A percentile compares a stretch with the other conserved stretches of the same genome.
These are phyloP conservation scores for Bugulina stolonifera DNA, from an alignment of 2,888 invertebrate species.

Conservation along the genomic window DNA sequence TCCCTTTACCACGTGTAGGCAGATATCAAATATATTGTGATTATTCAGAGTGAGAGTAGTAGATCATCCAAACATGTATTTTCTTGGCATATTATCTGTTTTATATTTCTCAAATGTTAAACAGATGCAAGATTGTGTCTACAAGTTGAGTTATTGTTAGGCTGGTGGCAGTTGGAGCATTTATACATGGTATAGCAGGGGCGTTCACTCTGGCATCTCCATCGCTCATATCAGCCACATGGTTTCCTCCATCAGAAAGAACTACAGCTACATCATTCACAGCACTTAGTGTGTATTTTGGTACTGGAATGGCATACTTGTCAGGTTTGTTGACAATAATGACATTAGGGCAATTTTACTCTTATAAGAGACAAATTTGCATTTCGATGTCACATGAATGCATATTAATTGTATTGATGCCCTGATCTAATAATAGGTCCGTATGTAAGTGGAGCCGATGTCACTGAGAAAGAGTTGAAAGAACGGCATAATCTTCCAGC, in stretches of 20 bases:
- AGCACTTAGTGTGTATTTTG: neutral
- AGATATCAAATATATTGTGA: too few relatives aligned
- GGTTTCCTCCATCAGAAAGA: conserved; percentile 9
- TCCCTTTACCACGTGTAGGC: too few relatives aligned
- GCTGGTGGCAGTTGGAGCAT: neutral
- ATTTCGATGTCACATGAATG: too few relatives aligned
- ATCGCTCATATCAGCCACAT: neutral
- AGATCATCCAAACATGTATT: too few relatives aligned
- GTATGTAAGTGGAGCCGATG: neutral
- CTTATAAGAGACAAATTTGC: too few relatives aligned
- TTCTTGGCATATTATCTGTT: too few relatives aligned
- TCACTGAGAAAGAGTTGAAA: neutral
- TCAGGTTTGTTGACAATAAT: conserved; percentile 5
- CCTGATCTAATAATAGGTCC: neutral
- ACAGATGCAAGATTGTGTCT: too few relatives aligned
- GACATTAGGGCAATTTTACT: too few relatives aligned
- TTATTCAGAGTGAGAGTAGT: too few relatives aligned
- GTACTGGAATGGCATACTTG: neutral
- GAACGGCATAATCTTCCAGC: neutral
- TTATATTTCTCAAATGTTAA: too few relatives aligned
- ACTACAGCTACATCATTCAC: neutral
- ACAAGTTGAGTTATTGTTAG: too few relatives aligned
- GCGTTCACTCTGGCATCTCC: neutral
- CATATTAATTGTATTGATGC: too few relatives aligned
- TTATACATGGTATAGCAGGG: neutral